phyloP scores from a whole-genome alignment of 1,140 invertebrate genomes.

The Drosophila nebulosa region DNA sequence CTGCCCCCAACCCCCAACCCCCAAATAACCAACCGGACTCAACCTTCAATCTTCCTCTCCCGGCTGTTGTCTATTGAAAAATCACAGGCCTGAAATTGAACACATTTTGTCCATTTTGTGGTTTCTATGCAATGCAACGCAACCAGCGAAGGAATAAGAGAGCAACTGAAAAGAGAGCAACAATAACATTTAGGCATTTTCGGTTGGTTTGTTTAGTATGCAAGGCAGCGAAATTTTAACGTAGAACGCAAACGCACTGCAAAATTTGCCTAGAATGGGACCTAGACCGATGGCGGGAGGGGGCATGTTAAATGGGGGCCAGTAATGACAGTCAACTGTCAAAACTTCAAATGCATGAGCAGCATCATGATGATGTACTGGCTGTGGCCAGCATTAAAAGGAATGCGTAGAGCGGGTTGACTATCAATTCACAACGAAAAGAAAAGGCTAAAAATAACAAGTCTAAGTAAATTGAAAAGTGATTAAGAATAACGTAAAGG shows the following conservation, averaged over 20 bases:
- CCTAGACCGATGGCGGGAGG: neutral
- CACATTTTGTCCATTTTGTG: conserved; percentile 77
- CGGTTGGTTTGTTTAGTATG: conserved; percentile 65
- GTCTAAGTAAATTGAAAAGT: too few relatives aligned
- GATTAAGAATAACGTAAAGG: too few relatives aligned
- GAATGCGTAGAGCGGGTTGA: neutral
- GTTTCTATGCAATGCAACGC: conserved; percentile 42
- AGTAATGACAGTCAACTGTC: conserved; percentile 75
- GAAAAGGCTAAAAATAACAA: conserved; percentile 28
- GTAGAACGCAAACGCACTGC: conserved; percentile 74
- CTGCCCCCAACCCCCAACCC: neutral
- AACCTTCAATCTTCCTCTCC: neutral
- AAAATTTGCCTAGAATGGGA: conserved; percentile 43
- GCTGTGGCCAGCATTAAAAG: neutral
- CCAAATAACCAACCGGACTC: neutral
- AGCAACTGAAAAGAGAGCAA: conserved; percentile 8
- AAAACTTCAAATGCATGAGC: conserved; percentile 73
- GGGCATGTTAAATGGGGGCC: neutral
- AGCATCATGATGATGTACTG: conserved; percentile 59
- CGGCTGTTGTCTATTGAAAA: conserved; percentile 65
- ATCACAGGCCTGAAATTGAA: conserved; percentile 77
- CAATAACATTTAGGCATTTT: conserved; percentile 49
- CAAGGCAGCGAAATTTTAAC: conserved; percentile 73
- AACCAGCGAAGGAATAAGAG: neutral
- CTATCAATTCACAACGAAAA: too few relatives aligned